Conservation (phyloP, 2,113 vertebrate species). For the Jaculus jaculus region DNA sequence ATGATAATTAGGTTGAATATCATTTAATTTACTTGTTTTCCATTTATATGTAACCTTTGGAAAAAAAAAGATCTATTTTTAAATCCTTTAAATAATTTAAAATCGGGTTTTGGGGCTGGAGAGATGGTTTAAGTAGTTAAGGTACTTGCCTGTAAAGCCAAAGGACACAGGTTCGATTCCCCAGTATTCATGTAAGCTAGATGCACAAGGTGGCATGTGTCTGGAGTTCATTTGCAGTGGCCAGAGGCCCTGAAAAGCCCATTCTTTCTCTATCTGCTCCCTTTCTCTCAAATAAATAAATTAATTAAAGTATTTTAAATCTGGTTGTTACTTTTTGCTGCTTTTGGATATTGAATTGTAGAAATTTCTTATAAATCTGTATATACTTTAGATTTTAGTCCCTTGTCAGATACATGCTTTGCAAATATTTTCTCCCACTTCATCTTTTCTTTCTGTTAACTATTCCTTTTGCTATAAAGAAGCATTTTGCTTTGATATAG, state of each 20-base stretch:
- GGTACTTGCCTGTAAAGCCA: no score
- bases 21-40: background rate
- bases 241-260: no score
- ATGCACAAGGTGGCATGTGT: no score
- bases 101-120: background rate
- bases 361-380: background rate
- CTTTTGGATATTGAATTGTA: background rate
- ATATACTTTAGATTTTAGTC: background rate
- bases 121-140: no score
- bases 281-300: no score
- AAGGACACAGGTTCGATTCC: no score
- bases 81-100: background rate
- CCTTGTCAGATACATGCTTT: background rate
- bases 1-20: background rate
- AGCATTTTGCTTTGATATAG: background rate
- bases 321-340: background rate
- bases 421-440: background rate
- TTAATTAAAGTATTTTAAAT: background rate
- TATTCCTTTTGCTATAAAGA: background rate
- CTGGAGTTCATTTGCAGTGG: no score
- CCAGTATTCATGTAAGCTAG: no score
- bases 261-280: no score
- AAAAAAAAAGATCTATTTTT: background rate
- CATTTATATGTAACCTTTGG: background rate
- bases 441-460: background rate